phyloP scores from a whole-genome alignment of 1,140 invertebrate genomes.

The Papilio xuthus region DNA sequence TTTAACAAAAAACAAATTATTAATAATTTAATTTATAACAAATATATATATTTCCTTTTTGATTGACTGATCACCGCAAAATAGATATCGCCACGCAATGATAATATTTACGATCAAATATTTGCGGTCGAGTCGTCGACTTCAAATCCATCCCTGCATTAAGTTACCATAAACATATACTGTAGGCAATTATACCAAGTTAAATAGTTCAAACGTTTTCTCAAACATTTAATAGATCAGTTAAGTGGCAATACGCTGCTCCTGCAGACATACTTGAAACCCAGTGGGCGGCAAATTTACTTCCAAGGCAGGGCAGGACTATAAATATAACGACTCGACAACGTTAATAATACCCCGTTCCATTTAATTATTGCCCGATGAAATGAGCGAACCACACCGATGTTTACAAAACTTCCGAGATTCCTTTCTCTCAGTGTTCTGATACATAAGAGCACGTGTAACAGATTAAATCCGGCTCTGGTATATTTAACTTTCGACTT shows the following conservation, averaged over 20 bases:
- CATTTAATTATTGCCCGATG: slow-evolving; percentile 67
- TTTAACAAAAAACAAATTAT: background rate
- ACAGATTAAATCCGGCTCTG: slow-evolving; percentile 17
- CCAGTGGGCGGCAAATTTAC: slow-evolving; percentile 65
- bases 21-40: no score
- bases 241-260: slow-evolving; percentile 6
- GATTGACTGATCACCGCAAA: no score
- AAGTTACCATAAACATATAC: background rate
- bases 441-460: slow-evolving; percentile 28
- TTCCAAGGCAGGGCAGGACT: slow-evolving; percentile 53
- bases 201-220: slow-evolving; percentile 6
- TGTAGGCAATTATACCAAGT: background rate
- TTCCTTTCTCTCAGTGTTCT: slow-evolving; percentile 41
- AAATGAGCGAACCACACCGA: slow-evolving; percentile 53
- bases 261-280: background rate
- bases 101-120: no score
- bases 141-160: no score
- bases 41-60: no score
- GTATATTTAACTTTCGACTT: slow-evolving; percentile 25
- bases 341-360: slow-evolving; percentile 65
- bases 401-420: slow-evolving; percentile 42
- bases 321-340: slow-evolving; percentile 66
- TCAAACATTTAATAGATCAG: background rate
- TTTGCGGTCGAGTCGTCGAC: no score
- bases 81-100: background rate